A percentile compares a stretch with the other conserved stretches of the same genome.
Conservation (phyloP, 2,797 vertebrate genomes). For the Fistularia commersonii region DNA sequence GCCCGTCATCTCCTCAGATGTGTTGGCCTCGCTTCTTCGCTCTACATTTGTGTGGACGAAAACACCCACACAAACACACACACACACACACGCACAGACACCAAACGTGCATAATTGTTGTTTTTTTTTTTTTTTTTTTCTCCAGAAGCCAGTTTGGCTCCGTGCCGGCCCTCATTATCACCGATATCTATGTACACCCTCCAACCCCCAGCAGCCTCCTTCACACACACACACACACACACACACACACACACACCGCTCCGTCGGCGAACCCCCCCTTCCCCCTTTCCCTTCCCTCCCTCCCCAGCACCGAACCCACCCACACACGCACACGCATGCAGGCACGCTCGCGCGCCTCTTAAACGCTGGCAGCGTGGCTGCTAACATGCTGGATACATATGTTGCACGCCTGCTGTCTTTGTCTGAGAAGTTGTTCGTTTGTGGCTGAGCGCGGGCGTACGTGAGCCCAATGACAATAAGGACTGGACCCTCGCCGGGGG, state of each 20-base stretch:
- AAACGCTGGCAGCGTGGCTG: conserved; percentile 59
- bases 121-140: conserved; percentile 72
- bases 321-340: conserved; percentile 15
- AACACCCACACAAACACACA: conserved; percentile 35
- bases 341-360: conserved; percentile 55
- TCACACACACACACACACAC: conserved; percentile 15
- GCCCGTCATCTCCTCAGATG: conserved; percentile 31
- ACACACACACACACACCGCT: conserved; percentile 7
- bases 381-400: conserved; percentile 76
- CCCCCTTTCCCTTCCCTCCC: too few species aligned
- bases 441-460: conserved; percentile 73
- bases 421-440: conserved; percentile 80
- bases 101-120: conserved; percentile 18
- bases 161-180: conserved; percentile 76
- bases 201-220: conserved; percentile 23
- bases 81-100: conserved; percentile 26
- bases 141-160: conserved; percentile 67
- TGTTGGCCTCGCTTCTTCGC: conserved; percentile 24
- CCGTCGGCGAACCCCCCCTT: too few species aligned
- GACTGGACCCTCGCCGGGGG: conserved; percentile 58
- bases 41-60: conserved; percentile 33
- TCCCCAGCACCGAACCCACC: too few species aligned
- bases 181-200: conserved; percentile 65
- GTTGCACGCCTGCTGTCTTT: conserved; percentile 76
- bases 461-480: conserved; percentile 81